Percentiles rank a stretch among this genome's conserved stretches.
phyloP scores from a whole-genome alignment of 2,888 invertebrate genomes.

The Venusia cambrica region DNA sequence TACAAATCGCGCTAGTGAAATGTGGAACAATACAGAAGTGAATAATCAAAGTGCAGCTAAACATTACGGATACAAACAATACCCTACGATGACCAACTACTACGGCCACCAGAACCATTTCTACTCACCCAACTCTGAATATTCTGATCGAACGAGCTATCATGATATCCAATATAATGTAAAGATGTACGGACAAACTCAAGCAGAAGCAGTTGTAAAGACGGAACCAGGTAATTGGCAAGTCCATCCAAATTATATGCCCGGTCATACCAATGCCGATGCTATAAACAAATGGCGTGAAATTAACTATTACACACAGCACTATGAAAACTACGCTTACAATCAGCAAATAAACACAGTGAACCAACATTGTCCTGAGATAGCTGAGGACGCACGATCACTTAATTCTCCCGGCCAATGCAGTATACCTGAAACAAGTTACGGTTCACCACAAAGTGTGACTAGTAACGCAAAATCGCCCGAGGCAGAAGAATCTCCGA shows the following conservation, averaged over 20 bases:
- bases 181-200: constrained; percentile 44
- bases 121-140: constrained; percentile 51
- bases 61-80: constrained; percentile 51
- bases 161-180: too few relatives aligned
- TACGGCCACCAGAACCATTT: constrained; percentile 56
- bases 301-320: constrained; percentile 57
- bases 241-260: constrained; percentile 48
- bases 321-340: constrained; percentile 49
- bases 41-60: constrained; percentile 55
- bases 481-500: constrained; percentile 73
- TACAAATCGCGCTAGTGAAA: constrained; percentile 64
- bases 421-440: constrained; percentile 58
- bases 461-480: constrained; percentile 55
- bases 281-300: constrained; percentile 64
- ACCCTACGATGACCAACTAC: constrained; percentile 44
- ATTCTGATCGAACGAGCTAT: constrained; percentile 44
- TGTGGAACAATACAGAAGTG: constrained; percentile 64
- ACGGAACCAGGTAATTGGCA: constrained; percentile 59
- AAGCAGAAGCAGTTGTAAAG: constrained; percentile 49
- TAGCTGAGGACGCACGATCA: constrained; percentile 51
- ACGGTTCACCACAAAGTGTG: constrained; percentile 62
- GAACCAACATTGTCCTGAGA: constrained; percentile 40
- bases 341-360: constrained; percentile 44
- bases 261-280: constrained; percentile 48
- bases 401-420: constrained; percentile 63